phyloP scores from a whole-genome alignment of 2,113 vertebrate species.

The Spea bombifrons region DNA sequence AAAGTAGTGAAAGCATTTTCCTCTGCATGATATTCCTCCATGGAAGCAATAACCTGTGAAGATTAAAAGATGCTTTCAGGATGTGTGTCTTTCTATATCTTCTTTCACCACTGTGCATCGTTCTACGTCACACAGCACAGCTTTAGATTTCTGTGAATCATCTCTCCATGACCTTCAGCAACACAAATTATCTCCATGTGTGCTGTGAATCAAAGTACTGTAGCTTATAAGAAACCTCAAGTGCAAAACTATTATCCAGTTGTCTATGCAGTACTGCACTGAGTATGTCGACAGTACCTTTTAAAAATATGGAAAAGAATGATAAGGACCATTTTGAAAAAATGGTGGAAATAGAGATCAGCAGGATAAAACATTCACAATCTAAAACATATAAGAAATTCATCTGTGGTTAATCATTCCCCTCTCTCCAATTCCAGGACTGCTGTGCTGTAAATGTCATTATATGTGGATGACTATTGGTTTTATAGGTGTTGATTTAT shows the following conservation, averaged over 20 bases:
- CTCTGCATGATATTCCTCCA: not conserved
- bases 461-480: conserved; percentile 39
- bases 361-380: conserved; percentile 34
- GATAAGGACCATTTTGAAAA: conserved; percentile 44
- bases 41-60: conserved; percentile 12
- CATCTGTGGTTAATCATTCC: conserved; percentile 11
- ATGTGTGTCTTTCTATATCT: conserved; percentile 17
- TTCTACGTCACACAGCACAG: conserved; percentile 7
- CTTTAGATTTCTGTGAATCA: conserved; percentile 26
- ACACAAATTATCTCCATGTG: conserved; percentile 30
- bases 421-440: not conserved
- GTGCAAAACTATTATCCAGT: conserved; percentile 1
- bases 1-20: not conserved
- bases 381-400: conserved; percentile 13
- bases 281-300: conserved; percentile 6
- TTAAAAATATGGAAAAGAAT: conserved; percentile 10
- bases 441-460: conserved; percentile 40
- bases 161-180: conserved; percentile 32
- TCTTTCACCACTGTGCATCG: conserved; percentile 14
- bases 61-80: conserved; percentile 34
- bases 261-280: not conserved
- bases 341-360: conserved; percentile 34
- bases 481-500: conserved; percentile 28
- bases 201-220: conserved; percentile 15
- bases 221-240: conserved; percentile 5